These are phyloP conservation scores for Acanthornis magna DNA, from an alignment of 2,797 vertebrate genomes.

Conservation along the genomic window DNA sequence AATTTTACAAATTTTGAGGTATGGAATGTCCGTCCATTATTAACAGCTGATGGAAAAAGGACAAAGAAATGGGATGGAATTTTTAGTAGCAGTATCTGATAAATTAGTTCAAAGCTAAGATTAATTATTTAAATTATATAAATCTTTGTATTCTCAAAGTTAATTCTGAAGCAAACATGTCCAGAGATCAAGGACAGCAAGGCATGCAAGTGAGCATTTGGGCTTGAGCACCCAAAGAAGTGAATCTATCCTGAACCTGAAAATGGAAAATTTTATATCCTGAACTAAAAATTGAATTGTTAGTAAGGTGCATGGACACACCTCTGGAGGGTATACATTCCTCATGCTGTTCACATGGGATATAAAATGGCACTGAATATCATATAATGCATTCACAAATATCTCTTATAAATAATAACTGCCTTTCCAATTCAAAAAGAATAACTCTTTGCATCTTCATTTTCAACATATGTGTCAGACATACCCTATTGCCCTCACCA, in stretches of 20 bases:
- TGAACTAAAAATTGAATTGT: background rate
- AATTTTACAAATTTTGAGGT: background rate
- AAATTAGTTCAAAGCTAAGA: background rate
- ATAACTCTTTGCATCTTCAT: background rate
- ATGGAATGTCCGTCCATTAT: background rate
- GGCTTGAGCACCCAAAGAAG: background rate
- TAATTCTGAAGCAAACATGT: background rate
- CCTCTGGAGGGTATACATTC: background rate
- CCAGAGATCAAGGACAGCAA: background rate
- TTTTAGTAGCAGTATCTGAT: background rate
- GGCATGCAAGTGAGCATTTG: background rate
- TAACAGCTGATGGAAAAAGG: background rate
- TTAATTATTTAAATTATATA: background rate
- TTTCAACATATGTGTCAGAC: background rate
- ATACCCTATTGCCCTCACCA: background rate
- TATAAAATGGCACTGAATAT: background rate
- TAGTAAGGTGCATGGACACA: background rate
- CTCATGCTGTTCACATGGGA: background rate
- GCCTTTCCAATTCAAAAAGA: background rate
- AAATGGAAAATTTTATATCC: background rate
- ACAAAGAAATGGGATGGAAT: background rate
- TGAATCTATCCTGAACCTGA: background rate
- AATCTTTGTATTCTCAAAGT: background rate
- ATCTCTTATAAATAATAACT: background rate
- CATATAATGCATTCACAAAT: background rate